Base-by-base conservation (phyloP, 2,888 invertebrate species). In the Drosophila emarginata region DNA sequence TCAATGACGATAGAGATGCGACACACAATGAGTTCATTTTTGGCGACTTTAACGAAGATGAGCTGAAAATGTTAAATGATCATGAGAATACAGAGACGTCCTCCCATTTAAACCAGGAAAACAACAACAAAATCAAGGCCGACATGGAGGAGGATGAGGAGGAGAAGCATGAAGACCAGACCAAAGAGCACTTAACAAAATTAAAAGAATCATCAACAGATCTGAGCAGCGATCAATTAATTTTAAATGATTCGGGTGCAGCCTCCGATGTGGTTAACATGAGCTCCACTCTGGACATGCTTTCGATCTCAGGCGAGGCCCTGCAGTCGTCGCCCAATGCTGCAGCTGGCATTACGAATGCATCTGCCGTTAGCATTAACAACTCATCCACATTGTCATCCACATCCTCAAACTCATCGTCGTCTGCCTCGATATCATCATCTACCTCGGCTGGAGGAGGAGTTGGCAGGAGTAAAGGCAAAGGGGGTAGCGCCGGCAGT, bases 1-100 rank as follows among this genome's bases (percentile, higher is more conserved):
- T 96, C 76, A 94, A 95, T 90, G 94, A 95, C 87, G 90, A 91
- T 81, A 85, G 87, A 28, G 74, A 80, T 58, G 74, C 63, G 74
- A 79, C 62, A 76, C 94, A 95, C 91, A 93, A 94, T 88, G 95
- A 94, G 84, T 94, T 96, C 66, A 96, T 96, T 39, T 97, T 97
- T 74, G 92, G 92, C 5, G 92, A 92, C 67, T 92, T 92, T 45
- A 91, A 92, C 71, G 92, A 92, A 77, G 91, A 92, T 32, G 92
- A 92, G 66, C 68, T 92, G 32, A 90, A 89, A 66, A 79, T 92
- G 28, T 91, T 91, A 12, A 84, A 81, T 32, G 84, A 69, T 36
- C 61, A 70, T 12, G 76, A 78, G 36, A 76, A 73, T 26, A 77
- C 76, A 4, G 64, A 63, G 28, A 64, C 51, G 5, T 21, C 18